phyloP scores from a whole-genome alignment of 2,797 vertebrate genomes.

The Pogoniulus pusillus region DNA sequence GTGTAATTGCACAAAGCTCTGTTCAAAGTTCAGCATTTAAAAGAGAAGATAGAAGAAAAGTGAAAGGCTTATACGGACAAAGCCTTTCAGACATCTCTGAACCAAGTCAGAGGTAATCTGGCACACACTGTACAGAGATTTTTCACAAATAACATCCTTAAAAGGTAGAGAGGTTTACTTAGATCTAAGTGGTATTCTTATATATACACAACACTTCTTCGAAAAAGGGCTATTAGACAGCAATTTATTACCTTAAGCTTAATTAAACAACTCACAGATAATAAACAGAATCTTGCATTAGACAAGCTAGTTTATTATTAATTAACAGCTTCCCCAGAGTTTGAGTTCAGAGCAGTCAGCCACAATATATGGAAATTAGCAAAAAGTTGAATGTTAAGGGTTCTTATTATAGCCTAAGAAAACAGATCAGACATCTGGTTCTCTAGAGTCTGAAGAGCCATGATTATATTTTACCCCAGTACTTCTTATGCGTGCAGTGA shows the following conservation, averaged over 20 bases:
- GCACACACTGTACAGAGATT: not conserved
- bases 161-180: slow-evolving; percentile 18
- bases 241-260: not conserved
- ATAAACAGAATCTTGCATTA: not conserved
- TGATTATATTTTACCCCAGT: not conserved
- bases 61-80: not conserved
- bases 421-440: not conserved
- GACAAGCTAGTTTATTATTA: not conserved
- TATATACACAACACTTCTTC: not conserved
- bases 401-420: not conserved
- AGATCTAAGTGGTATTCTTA: not conserved
- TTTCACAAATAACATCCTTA: slow-evolving; percentile 32
- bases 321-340: not conserved
- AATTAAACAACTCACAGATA: slow-evolving; percentile 12
- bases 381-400: not conserved
- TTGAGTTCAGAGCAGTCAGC: not conserved
- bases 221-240: not conserved
- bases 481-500: not conserved
- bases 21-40: not conserved
- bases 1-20: not conserved
- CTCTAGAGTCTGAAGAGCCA: not conserved
- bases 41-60: not conserved
- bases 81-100: not conserved
- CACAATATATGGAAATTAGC: not conserved
- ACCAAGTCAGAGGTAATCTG: not conserved